A percentile compares a stretch with the other conserved stretches of the same genome.
These are phyloP conservation scores for Formicarius rufipectus DNA, from an alignment of 2,113 vertebrate species.

Conservation along the genomic window DNA sequence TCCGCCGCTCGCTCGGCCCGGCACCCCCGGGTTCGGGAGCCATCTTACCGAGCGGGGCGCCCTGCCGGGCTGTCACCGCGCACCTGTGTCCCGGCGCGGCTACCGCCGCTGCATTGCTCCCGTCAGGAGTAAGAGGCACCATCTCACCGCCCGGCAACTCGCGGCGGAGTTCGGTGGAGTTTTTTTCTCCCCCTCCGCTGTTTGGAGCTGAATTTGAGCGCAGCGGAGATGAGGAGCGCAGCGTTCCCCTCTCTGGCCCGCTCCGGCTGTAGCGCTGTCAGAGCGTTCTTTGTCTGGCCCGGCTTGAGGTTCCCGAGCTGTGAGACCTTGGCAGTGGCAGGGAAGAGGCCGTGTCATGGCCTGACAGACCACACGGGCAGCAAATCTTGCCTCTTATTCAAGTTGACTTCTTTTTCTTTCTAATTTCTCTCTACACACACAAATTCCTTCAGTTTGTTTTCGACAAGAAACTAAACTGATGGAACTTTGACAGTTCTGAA, in stretches of 20 bases:
- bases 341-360: background rate
- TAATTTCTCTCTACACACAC: background rate
- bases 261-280: background rate
- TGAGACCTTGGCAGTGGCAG: background rate
- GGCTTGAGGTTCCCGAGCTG: background rate
- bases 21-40: conserved; percentile 1
- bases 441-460: background rate
- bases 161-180: background rate
- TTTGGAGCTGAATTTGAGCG: background rate
- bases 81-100: background rate
- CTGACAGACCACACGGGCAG: background rate
- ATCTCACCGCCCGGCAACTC: background rate
- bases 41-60: conserved; percentile 10
- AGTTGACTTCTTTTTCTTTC: background rate
- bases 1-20: background rate
- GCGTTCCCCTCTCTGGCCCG: background rate
- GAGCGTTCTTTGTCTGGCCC: conserved; percentile 32
- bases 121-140: background rate
- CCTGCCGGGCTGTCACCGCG: background rate
- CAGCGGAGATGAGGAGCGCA: background rate
- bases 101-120: background rate
- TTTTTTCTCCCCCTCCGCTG: background rate
- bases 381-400: background rate
- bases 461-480: background rate
- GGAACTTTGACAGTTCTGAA: background rate